These are phyloP conservation scores for Nycticorax nycticorax DNA, from an alignment of 2,113 vertebrate species.

Conservation along the genomic window DNA sequence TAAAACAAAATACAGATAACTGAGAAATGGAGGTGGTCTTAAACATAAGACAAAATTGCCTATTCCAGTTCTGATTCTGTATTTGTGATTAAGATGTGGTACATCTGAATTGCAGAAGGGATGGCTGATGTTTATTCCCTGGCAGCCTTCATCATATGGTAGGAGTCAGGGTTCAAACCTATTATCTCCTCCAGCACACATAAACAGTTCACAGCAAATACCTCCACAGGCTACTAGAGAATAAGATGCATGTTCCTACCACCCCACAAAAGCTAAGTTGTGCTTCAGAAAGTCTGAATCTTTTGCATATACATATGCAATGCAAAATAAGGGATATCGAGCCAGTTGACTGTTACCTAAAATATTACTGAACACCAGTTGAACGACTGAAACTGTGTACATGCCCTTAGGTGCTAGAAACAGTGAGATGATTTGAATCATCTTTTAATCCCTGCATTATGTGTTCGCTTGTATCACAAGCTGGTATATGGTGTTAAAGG, in stretches of 20 bases:
- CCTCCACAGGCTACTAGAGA: neutral
- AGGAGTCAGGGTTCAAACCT: neutral
- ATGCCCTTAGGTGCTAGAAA: neutral
- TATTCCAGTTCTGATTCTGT: neutral
- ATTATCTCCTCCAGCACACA: neutral
- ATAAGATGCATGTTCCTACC: neutral
- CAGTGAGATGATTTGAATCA: neutral
- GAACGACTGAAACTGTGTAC: neutral
- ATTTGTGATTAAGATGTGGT: neutral
- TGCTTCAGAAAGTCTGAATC: neutral
- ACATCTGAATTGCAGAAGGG: neutral
- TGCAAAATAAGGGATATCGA: neutral
- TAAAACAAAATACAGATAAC: neutral
- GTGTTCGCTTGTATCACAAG: neutral
- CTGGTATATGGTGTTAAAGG: neutral
- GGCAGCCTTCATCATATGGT: neutral
- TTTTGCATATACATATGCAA: accelerated
- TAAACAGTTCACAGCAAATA: neutral
- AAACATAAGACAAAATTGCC: neutral
- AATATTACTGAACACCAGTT: neutral
- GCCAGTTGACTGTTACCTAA: neutral
- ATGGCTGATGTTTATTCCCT: neutral
- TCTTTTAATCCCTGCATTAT: neutral
- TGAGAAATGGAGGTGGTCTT: neutral
- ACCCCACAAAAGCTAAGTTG: neutral